These are phyloP conservation scores for Panurus biarmicus DNA, from an alignment of 2,113 vertebrate species.

Conservation along the genomic window DNA sequence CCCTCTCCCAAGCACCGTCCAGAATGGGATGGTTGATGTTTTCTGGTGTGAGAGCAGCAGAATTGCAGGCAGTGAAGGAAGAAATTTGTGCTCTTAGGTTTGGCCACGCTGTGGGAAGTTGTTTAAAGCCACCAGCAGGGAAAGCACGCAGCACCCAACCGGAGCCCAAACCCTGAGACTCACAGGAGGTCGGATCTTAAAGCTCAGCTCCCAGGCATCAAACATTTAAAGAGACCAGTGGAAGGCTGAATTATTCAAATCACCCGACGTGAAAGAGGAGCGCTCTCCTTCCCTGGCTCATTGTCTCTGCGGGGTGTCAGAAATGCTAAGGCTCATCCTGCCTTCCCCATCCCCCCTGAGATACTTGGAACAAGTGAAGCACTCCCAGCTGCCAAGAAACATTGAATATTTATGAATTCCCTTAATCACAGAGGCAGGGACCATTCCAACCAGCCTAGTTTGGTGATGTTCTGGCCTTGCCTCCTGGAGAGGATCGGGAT, in stretches of 20 bases:
- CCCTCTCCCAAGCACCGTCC: background rate
- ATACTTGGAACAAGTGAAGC: constrained; percentile 28
- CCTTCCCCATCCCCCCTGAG: constrained; percentile 40
- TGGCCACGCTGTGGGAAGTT: background rate
- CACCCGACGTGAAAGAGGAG: background rate
- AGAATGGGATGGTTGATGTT: background rate
- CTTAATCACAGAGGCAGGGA: constrained; percentile 47
- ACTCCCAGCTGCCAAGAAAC: constrained; percentile 59
- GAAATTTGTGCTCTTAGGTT: background rate
- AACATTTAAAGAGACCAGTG: constrained; percentile 46
- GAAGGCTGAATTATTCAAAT: constrained; percentile 57
- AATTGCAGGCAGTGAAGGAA: background rate
- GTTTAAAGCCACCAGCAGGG: background rate
- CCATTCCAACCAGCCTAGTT: background rate
- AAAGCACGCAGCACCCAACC: background rate
- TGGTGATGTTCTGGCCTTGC: background rate
- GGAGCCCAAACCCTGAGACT: background rate
- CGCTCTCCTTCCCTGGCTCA: background rate
- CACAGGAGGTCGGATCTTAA: background rate
- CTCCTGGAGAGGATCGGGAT: background rate
- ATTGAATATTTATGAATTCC: constrained; percentile 58
- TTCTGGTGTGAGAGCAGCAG: background rate
- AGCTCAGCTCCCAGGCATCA: constrained; percentile 33
- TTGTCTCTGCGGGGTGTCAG: constrained; percentile 52
- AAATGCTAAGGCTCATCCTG: constrained; percentile 41